Evolutionary conservation across 2,888 invertebrate species (phyloP), one percentile per base, ranked within the genome.

Genomic region (Disparrhopalites patrizii): DNA sequence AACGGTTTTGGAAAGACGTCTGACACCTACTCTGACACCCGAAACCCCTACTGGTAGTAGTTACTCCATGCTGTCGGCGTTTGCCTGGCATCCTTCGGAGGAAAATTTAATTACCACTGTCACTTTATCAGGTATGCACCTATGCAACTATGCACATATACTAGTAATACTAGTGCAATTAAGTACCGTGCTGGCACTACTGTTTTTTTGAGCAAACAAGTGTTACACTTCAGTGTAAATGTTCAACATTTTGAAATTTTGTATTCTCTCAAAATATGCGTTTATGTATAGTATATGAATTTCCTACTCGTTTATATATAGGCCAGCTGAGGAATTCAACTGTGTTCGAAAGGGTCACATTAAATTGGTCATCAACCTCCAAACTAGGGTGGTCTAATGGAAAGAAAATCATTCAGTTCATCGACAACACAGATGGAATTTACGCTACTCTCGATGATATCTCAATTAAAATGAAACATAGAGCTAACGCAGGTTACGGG

Each of bases 11-110:
- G 90, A 90, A 78, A 82, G 90, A 75, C 84, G 85, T 64, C 71
- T 81, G 3, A 69, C 68, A 27, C 74, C 76, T 18, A 65, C 74
- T 70, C 70, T 70, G 23, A 60, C 68, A n/a, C 54, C 79, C 78
- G 78, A 77, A 78, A 56, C 65, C n/a, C 38, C 52, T 1, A 71
- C 31, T 31, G 61, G 28, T 43, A 55, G 36, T 68, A 67, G 56
- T 56, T 64, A 58, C 28, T 65, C 23, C 54, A 66, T 50, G 80
- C 31, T 93, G 15, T 85, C 87, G 10, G 88, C 91, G 68, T 90
- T 92, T 79, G 86, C 89, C 36, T 96, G 96, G 93, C 95, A 96
- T 81, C 89, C 90, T 1, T 82, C 82, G 3, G 87, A 91, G 76
- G 89, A 88, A 78, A 90, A 90, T 76, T 81, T 90, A 33, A 81